A percentile compares a stretch with the other conserved stretches of the same genome.
These are phyloP conservation scores for Poeciliopsis gracilis DNA, from an alignment of 2,797 vertebrate species.

Conservation along the genomic window DNA sequence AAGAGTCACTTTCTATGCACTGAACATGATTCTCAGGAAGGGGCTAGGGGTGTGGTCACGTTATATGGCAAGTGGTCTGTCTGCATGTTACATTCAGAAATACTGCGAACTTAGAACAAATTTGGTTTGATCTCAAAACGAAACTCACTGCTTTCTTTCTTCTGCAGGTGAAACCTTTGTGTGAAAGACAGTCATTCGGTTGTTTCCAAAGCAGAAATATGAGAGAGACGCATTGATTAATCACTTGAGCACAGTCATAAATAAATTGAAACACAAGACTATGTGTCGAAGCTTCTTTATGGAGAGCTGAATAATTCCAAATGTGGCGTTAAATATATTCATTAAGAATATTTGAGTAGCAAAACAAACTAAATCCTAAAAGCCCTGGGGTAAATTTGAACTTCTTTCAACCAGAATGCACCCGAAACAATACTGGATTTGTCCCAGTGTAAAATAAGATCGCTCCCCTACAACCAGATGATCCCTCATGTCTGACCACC, in stretches of 20 bases:
- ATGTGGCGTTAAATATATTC: conserved; percentile 11
- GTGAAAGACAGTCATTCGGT: conserved; percentile 9
- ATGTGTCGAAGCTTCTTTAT: neutral
- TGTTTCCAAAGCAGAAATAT: conserved; percentile 19
- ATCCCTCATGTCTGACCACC: conserved; percentile 56
- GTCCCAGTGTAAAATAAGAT: conserved; percentile 67
- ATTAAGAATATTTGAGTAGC: conserved; percentile 5
- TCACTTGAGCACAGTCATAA: neutral
- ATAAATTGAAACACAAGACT: conserved; percentile 10
- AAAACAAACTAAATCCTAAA: conserved; percentile 34
- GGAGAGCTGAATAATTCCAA: neutral
- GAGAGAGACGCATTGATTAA: conserved; percentile 18
- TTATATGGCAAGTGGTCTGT: neutral
- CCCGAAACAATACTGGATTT: conserved; percentile 46
- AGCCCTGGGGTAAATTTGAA: conserved; percentile 34
- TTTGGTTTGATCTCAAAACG: conserved; percentile 21
- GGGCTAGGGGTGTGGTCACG: neutral
- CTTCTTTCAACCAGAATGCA: conserved; percentile 34
- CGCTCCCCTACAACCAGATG: conserved; percentile 67
- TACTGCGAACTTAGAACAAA: conserved; percentile 2
- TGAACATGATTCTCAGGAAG: too few relatives aligned
- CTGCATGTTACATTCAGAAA: conserved; percentile 7
- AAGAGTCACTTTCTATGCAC: neutral
- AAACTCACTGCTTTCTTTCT: conserved; percentile 4
- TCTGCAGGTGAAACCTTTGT: conserved; percentile 12